These are phyloP conservation scores for Apistogramma diplotaenia DNA, from an alignment of 2,113 vertebrate genomes.

Conservation along the genomic window DNA sequence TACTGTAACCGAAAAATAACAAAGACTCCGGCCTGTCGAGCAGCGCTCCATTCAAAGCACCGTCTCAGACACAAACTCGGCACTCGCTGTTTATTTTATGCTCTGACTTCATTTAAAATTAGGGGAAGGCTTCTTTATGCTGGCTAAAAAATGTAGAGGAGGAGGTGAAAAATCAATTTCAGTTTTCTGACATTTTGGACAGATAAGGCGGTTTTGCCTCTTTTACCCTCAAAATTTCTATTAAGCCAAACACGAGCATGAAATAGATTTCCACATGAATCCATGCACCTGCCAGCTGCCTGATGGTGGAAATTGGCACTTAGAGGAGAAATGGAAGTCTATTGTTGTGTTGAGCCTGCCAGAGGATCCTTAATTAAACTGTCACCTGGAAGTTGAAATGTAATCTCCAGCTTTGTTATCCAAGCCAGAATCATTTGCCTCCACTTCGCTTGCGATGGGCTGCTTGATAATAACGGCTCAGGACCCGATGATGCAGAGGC, in stretches of 20 bases:
- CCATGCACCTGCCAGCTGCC: constrained; percentile 73
- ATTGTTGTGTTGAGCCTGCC: constrained; percentile 76
- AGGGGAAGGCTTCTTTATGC: background rate
- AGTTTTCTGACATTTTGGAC: constrained; percentile 59
- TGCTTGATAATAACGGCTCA: constrained; percentile 64
- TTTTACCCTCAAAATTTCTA: constrained; percentile 74
- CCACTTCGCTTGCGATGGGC: constrained; percentile 64
- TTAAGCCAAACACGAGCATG: constrained; percentile 73
- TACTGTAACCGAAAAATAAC: constrained; percentile 5
- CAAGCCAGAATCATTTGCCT: constrained; percentile 74
- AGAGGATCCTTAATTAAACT: constrained; percentile 81
- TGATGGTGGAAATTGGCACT: constrained; percentile 76
- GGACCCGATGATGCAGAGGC: constrained; percentile 39
- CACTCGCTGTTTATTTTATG: background rate
- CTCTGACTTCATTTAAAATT: constrained; percentile 26
- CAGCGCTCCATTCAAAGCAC: background rate
- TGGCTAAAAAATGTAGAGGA: constrained; percentile 44
- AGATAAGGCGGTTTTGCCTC: constrained; percentile 65
- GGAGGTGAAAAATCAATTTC: constrained; percentile 63
- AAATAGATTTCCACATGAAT: constrained; percentile 79
- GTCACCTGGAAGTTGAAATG: constrained; percentile 79
- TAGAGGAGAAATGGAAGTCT: constrained; percentile 77
- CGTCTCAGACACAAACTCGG: background rate
- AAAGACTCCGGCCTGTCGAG: background rate
- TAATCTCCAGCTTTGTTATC: constrained; percentile 76